A percentile compares a stretch with the other conserved stretches of the same genome.
Evolutionary conservation across 2,797 vertebrate genomes (phyloP).

Genomic region (Botia almorhae): DNA sequence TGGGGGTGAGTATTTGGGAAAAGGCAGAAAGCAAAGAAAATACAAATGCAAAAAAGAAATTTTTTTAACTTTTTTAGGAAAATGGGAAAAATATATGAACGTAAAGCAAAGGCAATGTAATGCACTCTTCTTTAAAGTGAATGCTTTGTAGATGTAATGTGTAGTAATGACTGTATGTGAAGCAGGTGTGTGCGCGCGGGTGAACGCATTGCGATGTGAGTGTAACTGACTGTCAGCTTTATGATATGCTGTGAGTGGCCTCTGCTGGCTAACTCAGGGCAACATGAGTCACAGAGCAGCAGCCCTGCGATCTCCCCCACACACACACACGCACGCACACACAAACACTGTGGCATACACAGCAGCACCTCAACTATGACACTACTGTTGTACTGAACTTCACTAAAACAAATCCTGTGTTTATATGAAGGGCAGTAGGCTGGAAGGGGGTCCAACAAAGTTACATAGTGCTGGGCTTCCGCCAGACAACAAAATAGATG

Average conservation of each 20-base stretch:
- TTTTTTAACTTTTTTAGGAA: too few species aligned
- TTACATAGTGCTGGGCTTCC: not conserved
- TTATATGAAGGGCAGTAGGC: conserved; percentile 14
- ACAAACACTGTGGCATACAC: conserved; percentile 12
- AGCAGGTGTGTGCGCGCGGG: conserved; percentile 44
- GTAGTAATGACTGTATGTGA: conserved; percentile 26
- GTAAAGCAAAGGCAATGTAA: not conserved
- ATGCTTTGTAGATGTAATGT: conserved; percentile 7
- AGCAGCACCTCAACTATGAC: not conserved
- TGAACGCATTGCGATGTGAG: conserved; percentile 11
- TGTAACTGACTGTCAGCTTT: conserved; percentile 64
- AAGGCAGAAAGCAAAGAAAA: not conserved
- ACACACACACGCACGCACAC: conserved; percentile 27
- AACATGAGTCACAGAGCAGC: conserved; percentile 79
- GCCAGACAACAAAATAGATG: conserved; percentile 1
- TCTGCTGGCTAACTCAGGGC: conserved; percentile 94
- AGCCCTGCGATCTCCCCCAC: conserved; percentile 21
- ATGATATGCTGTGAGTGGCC: conserved; percentile 97
- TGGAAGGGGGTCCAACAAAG: not conserved
- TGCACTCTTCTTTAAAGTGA: not conserved
- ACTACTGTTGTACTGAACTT: conserved; percentile 12
- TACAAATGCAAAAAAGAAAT: not conserved
- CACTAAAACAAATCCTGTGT: conserved; percentile 18
- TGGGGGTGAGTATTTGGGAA: too few species aligned
- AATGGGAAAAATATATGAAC: not conserved